phyloP scores from a whole-genome alignment of 2,797 vertebrate genomes.

The Margarornis squamiger region DNA sequence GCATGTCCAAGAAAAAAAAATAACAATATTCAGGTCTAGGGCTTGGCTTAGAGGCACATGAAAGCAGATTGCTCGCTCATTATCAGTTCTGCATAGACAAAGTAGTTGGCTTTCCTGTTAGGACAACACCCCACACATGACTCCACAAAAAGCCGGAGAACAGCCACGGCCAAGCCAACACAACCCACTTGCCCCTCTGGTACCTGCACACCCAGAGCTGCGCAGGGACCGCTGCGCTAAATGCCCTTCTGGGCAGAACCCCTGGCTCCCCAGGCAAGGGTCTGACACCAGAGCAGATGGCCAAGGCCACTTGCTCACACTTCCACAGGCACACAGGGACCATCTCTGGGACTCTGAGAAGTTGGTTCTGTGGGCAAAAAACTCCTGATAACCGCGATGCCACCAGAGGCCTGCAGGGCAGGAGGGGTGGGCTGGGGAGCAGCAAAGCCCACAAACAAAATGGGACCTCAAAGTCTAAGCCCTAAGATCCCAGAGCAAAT shows the following conservation, averaged over 20 bases:
- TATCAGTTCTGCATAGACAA: background rate
- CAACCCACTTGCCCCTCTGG: background rate
- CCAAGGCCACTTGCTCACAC: background rate
- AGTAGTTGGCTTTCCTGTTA: background rate
- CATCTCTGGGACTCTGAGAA: background rate
- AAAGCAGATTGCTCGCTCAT: background rate
- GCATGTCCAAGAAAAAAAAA: background rate
- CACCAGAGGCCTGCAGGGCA: background rate
- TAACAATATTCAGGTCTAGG: background rate
- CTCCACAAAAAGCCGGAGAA: background rate
- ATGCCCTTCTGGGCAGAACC: background rate
- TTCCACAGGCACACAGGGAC: background rate
- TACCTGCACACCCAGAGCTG: background rate
- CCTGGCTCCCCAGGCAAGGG: background rate
- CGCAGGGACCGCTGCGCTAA: background rate
- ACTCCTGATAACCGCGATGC: rapidly evolving
- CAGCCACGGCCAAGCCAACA: background rate
- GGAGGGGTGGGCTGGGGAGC: background rate
- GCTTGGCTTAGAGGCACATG: background rate
- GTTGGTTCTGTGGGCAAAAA: background rate
- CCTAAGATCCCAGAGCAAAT: background rate
- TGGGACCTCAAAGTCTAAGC: background rate
- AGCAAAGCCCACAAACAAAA: background rate
- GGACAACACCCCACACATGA: background rate
- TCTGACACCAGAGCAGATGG: background rate